Evolutionary conservation across 2,113 vertebrate genomes (phyloP).

Genomic region (Sigmodon hispidus): DNA sequence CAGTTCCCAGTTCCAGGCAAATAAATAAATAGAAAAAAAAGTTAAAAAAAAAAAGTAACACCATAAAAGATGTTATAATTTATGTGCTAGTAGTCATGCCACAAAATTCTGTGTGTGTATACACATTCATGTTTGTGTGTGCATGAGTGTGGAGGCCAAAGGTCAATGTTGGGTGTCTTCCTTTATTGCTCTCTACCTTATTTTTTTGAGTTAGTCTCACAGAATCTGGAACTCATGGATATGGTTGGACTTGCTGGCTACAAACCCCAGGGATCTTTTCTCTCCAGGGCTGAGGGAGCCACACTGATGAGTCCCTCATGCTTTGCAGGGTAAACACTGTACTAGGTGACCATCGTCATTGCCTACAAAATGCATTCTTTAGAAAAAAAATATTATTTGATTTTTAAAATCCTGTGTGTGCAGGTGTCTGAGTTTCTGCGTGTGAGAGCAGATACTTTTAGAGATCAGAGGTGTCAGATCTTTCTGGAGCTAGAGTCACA

Average conservation of each 20-base stretch:
- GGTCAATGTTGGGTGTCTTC: background rate
- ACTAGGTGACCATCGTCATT: background rate
- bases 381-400: background rate
- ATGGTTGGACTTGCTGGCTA: no score
- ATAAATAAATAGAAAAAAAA: no score
- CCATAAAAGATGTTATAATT: background rate
- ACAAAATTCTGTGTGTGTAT: background rate
- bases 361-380: background rate
- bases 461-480: background rate
- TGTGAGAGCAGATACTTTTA: background rate
- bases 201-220: background rate
- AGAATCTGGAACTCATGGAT: background rate
- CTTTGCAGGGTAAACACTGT: background rate
- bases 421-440: background rate
- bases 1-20: no score
- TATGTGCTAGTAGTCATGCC: background rate
- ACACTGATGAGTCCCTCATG: background rate
- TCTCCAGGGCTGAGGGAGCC: background rate
- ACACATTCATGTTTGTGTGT: background rate
- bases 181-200: background rate
- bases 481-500: background rate
- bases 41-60: background rate
- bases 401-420: fast-evolving
- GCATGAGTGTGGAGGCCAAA: background rate
- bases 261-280: background rate